phyloP scores from a whole-genome alignment of 2,888 invertebrate species.

The Temnothorax rugatulus region DNA sequence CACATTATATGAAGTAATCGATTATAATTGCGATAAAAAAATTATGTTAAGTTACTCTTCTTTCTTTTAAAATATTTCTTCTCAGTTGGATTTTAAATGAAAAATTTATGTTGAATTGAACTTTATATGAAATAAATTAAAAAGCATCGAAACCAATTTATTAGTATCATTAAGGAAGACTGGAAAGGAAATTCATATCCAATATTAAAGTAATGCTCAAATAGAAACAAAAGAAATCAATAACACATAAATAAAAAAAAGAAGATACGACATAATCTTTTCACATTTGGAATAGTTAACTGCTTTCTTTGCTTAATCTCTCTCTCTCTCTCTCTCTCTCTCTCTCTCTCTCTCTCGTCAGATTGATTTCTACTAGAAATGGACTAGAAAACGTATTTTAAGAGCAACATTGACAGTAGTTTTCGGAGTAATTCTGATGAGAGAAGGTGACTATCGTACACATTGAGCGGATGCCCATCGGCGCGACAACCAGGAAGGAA shows the following conservation, averaged over 20 bases:
- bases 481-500: conserved; percentile 43
- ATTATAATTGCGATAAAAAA: background rate
- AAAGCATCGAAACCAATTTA: conserved; percentile 5
- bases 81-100: background rate
- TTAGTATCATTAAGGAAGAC: background rate
- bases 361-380: background rate
- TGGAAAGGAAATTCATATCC: background rate
- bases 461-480: conserved; percentile 21
- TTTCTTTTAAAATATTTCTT: background rate
- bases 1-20: background rate
- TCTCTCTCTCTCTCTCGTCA: background rate
- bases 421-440: background rate
- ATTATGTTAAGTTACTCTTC: background rate
- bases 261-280: background rate
- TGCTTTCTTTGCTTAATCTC: background rate
- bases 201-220: background rate
- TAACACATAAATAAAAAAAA: background rate
- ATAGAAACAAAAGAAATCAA: background rate
- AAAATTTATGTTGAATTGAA: background rate
- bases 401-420: background rate
- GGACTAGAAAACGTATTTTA: background rate
- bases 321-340: background rate
- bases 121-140: background rate
- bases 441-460: background rate
- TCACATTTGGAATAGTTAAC: background rate